These are phyloP conservation scores for Xiphorhynchus elegans DNA, from an alignment of 2,113 vertebrate genomes.

Conservation along the genomic window DNA sequence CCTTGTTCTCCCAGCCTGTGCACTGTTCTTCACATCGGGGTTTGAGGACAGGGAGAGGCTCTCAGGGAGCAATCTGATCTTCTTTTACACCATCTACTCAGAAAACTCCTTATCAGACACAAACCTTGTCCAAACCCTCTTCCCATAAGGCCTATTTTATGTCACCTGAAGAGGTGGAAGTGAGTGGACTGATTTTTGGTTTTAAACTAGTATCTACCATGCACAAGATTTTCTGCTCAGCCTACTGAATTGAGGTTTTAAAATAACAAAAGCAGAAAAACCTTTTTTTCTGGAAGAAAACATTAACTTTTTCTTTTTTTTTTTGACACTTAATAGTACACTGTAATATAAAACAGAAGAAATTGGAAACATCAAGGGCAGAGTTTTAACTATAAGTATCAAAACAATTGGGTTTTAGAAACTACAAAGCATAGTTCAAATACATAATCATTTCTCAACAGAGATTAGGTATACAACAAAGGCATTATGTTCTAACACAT, in stretches of 20 bases:
- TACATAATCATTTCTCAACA: neutral
- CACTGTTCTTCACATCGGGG: neutral
- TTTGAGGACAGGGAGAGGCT: neutral
- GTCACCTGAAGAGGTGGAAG: neutral
- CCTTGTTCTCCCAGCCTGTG: neutral
- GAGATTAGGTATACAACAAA: neutral
- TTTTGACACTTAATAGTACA: neutral
- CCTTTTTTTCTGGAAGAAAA: neutral
- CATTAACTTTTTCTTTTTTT: neutral
- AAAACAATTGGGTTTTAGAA: neutral
- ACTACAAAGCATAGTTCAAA: constrained; percentile 18
- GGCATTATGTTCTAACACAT: neutral
- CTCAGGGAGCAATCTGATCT: neutral
- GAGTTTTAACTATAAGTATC: neutral
- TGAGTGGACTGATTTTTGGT: neutral
- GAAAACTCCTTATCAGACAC: neutral
- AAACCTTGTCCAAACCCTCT: neutral
- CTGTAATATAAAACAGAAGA: neutral
- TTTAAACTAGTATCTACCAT: neutral
- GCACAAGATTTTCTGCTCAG: neutral
- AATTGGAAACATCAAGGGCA: neutral
- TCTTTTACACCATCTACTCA: neutral
- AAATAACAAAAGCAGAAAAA: neutral
- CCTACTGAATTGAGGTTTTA: neutral
- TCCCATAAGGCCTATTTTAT: neutral